Percentiles rank a stretch among this genome's conserved stretches.
phyloP scores from a whole-genome alignment of 2,113 vertebrate species.

The Paratilapia polleni region DNA sequence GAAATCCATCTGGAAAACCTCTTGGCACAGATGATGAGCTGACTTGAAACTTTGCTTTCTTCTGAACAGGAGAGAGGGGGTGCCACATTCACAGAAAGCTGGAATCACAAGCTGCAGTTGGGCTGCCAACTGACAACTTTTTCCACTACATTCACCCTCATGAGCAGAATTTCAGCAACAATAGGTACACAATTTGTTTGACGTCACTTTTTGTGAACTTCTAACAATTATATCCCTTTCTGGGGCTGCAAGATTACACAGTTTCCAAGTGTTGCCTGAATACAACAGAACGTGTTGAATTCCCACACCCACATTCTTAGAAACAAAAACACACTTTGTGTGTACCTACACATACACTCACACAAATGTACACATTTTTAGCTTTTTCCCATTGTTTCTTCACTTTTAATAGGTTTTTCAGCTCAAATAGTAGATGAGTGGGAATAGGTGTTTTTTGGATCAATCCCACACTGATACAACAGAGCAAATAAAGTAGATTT shows the following conservation, averaged over 20 bases:
- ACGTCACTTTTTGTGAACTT: constrained; percentile 36
- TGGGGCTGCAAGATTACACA: constrained; percentile 20
- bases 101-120: not conserved
- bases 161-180: constrained; percentile 22
- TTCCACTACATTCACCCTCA: constrained; percentile 30
- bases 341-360: constrained; percentile 11
- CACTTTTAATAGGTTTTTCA: constrained; percentile 40
- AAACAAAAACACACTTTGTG: constrained; percentile 14
- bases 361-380: constrained; percentile 47
- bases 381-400: constrained; percentile 32
- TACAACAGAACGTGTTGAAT: constrained; percentile 38
- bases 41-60: constrained; percentile 29
- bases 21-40: constrained; percentile 22
- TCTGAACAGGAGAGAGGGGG: not conserved
- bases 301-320: constrained; percentile 49
- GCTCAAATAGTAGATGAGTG: constrained; percentile 58
- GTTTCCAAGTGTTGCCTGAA: constrained; percentile 31
- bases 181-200: not conserved
- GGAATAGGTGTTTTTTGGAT: constrained; percentile 70
- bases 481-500: constrained; percentile 42
- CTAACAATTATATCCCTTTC: constrained; percentile 29
- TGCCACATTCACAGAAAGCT: not conserved
- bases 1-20: constrained; percentile 39
- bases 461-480: constrained; percentile 56
- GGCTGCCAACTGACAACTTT: constrained; percentile 24